Percentiles rank a stretch among this genome's conserved stretches.
phyloP scores from a whole-genome alignment of 2,888 invertebrate species.

The Gryllus longicercus region DNA sequence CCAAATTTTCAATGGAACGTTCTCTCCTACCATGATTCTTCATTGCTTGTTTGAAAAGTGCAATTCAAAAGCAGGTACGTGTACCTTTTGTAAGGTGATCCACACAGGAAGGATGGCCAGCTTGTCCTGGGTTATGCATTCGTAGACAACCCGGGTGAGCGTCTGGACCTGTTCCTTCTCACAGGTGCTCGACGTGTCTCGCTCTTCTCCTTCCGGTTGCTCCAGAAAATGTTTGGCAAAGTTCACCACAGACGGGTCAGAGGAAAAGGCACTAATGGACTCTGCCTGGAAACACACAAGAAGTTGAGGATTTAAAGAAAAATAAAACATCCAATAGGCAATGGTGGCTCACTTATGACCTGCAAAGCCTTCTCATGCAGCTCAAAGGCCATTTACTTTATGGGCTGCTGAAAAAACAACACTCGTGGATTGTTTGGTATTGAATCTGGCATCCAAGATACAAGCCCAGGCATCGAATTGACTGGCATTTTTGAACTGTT shows the following conservation, averaged over 20 bases:
- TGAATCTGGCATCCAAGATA: too few relatives aligned
- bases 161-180: slow-evolving; percentile 55
- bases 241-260: slow-evolving; percentile 65
- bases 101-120: slow-evolving; percentile 71
- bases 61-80: slow-evolving; percentile 38
- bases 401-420: too few relatives aligned
- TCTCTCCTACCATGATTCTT: not conserved
- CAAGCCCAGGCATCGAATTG: too few relatives aligned
- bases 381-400: too few relatives aligned
- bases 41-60: slow-evolving; percentile 18
- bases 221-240: slow-evolving; percentile 67
- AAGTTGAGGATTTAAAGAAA: not conserved
- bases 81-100: slow-evolving; percentile 65
- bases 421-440: too few relatives aligned
- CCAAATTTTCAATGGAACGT: too few relatives aligned
- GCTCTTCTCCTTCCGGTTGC: slow-evolving; percentile 35
- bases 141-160: slow-evolving; percentile 68
- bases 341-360: too few relatives aligned
- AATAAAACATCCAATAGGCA: not conserved
- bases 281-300: slow-evolving; percentile 46
- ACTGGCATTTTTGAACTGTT: too few relatives aligned
- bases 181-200: slow-evolving; percentile 40
- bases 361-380: too few relatives aligned
- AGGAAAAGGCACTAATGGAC: slow-evolving; percentile 71
- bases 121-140: slow-evolving; percentile 77